These are phyloP conservation scores for Helicoverpa armigera DNA, from an alignment of 1,140 invertebrate genomes.

Conservation along the genomic window DNA sequence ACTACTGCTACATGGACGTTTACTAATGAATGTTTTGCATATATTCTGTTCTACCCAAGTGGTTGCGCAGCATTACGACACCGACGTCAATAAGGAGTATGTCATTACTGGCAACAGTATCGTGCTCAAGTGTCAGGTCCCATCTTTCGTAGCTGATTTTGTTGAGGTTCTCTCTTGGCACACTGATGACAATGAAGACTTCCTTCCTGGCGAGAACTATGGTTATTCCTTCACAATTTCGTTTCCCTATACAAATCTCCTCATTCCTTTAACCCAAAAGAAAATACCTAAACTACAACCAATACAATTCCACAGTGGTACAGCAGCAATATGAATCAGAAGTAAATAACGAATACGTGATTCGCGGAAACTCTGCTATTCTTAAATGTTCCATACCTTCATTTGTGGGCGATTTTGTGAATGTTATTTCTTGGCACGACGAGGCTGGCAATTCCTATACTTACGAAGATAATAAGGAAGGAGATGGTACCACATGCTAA, in stretches of 20 bases:
- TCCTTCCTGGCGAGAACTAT: slow-evolving; percentile 88
- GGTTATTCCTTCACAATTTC: slow-evolving; percentile 85
- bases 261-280: slow-evolving; percentile 1
- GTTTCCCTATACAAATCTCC: slow-evolving; percentile 1
- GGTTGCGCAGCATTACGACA: slow-evolving; percentile 95
- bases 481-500: slow-evolving; percentile 84
- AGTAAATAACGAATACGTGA: slow-evolving; percentile 96
- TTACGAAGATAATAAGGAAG: slow-evolving; percentile 88
- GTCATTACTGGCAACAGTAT: slow-evolving; percentile 97
- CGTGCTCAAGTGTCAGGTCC: slow-evolving; percentile 97
- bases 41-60: slow-evolving; percentile 85
- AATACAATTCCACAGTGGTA: slow-evolving; percentile 89
- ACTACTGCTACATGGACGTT: neutral
- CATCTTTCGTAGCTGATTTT: slow-evolving; percentile 97
- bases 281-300: slow-evolving; percentile 21
- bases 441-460: slow-evolving; percentile 88
- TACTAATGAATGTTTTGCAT: neutral
- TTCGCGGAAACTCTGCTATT: slow-evolving; percentile 95
- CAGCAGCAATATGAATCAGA: slow-evolving; percentile 95
- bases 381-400: slow-evolving; percentile 97
- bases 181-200: slow-evolving; percentile 91
- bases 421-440: slow-evolving; percentile 95
- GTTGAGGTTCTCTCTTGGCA: slow-evolving; percentile 96
- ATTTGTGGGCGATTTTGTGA: slow-evolving; percentile 97
- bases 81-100: slow-evolving; percentile 97